Base-by-base conservation (phyloP, 2,113 vertebrate species). In the Genyomyrus donnyi region DNA sequence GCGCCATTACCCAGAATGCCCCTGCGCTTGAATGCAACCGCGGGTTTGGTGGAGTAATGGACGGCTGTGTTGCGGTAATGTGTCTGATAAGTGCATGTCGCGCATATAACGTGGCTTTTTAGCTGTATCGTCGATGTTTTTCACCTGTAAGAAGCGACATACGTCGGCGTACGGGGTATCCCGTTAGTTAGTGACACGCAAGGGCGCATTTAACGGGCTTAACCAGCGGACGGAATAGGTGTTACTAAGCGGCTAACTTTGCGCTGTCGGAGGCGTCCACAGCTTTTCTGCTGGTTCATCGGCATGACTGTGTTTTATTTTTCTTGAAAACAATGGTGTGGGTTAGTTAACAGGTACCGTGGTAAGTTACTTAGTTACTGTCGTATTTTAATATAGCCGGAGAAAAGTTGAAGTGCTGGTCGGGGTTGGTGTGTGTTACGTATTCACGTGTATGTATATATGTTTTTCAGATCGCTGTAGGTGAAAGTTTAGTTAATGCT, bases 1-100 rank as follows among this genome's bases (percentile, higher is more conserved):
- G 48, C 31, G 39, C 50, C n/a, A 46, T 49, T 87, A n/a, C 85
- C 89, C 89, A 90, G 42, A 85, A 85, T 90, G 8, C 89, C 42
- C 45, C 48, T 58, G 70, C 7, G 11, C 3, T 52, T 46, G 15
- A 85, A 90, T 2, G 5, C 24, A 35, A 11, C 77, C 84, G 89
- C 84, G 21, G n/a, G 9, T 74, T 70, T 27, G 48, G 6, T 4
- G n/a, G 6, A 17, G 8, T 19, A 0, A 89, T 42, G 48, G 31
- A 2, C 3, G 46, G n/a, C n/a, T 4, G 46, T 3, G 24, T 21
- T 49, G n/a, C 46, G 84, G 53, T 86, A 70, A 90, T 15, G 53
- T 66, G 11, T 5, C 21, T 15, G 0, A 9, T 80, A 56, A 8
- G 9, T 39, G 7, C 3, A 19, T 83, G 45, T 5, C 19, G 45